These are phyloP conservation scores for Micromussa lordhowensis DNA, from an alignment of 92 coral and sea anemone genomes.

Conservation along the genomic window DNA sequence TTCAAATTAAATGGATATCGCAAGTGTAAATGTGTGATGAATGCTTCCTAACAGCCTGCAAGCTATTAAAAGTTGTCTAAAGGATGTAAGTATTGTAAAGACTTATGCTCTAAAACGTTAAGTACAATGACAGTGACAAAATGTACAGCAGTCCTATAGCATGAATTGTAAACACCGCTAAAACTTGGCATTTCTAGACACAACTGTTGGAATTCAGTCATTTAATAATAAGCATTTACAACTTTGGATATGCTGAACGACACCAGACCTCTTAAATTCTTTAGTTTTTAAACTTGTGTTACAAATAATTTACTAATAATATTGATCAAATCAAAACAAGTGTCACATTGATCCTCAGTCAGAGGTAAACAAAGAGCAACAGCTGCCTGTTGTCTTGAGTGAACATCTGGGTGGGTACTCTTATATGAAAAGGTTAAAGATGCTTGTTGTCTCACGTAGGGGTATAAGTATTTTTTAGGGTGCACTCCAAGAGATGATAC, in stretches of 20 bases:
- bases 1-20: neutral
- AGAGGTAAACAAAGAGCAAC: neutral
- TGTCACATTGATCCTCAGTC: neutral
- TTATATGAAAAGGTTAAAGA: too few relatives aligned
- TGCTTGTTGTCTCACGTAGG: too few relatives aligned
- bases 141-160: neutral
- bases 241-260: neutral
- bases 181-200: neutral
- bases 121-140: neutral
- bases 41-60: neutral
- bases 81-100: neutral
- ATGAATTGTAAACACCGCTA: neutral
- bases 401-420: too few relatives aligned
- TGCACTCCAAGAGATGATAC: too few relatives aligned
- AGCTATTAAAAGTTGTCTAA: neutral
- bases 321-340: neutral
- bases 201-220: neutral
- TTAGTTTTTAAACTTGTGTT: neutral
- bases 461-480: too few relatives aligned
- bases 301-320: too few relatives aligned
- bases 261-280: neutral
- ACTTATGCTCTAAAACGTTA: neutral
- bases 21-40: neutral
- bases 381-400: neutral
- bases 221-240: neutral